These are phyloP conservation scores for Smittia sp. DNA, from an alignment of 2,888 invertebrate genomes.

Conservation along the genomic window DNA sequence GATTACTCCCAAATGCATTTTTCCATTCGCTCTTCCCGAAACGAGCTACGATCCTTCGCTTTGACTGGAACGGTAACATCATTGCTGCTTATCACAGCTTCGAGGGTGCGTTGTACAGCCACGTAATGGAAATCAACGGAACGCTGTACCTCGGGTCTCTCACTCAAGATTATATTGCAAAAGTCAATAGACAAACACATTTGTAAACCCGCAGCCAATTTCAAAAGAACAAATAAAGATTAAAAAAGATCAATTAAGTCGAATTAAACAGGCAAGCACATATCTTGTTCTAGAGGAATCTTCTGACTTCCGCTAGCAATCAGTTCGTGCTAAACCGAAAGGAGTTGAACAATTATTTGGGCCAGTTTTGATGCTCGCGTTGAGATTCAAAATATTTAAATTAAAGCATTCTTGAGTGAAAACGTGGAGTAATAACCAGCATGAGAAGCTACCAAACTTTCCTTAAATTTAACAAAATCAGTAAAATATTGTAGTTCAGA, in stretches of 20 bases:
- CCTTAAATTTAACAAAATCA: not conserved
- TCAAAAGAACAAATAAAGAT: no score
- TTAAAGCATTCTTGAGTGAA: no score
- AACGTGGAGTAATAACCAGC: no score
- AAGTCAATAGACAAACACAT: slow-evolving; percentile 52
- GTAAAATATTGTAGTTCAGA: not conserved
- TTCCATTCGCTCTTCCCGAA: slow-evolving; percentile 47
- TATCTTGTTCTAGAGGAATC: no score
- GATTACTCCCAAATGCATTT: slow-evolving; percentile 48
- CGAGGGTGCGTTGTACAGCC: slow-evolving; percentile 60
- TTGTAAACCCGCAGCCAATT: no score
- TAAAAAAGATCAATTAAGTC: no score
- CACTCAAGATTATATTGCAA: slow-evolving; percentile 63
- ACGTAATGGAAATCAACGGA: slow-evolving; percentile 64
- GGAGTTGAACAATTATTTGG: no score
- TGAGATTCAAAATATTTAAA: no score
- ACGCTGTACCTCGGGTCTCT: slow-evolving; percentile 70
- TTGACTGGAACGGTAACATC: slow-evolving; percentile 71
- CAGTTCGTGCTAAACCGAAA: no score
- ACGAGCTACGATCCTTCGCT: slow-evolving; percentile 60
- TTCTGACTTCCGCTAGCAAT: no score
- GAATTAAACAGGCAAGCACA: no score
- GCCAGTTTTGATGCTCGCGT: no score
- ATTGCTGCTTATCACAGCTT: slow-evolving; percentile 65
- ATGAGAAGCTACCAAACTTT: not conserved